Conservation (phyloP, 2,113 vertebrate genomes). For the Mobula birostris region DNA sequence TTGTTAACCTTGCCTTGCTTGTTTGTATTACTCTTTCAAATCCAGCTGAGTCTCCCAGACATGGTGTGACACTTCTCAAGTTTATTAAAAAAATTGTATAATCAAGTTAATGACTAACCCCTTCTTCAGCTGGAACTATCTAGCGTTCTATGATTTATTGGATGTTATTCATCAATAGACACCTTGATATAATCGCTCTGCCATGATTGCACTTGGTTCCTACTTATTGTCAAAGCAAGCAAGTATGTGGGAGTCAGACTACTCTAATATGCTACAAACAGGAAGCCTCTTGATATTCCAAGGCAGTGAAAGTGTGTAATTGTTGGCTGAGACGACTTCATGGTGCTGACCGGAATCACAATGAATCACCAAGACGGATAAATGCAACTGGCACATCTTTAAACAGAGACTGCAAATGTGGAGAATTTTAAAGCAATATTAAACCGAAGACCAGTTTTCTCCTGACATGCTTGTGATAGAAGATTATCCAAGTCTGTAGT, state of each 20-base stretch:
- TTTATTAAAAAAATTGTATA: constrained; percentile 4
- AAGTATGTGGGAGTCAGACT: neutral
- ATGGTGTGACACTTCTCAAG: neutral
- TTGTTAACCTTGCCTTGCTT: neutral
- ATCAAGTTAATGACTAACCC: neutral
- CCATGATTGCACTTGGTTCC: neutral
- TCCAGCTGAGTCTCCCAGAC: neutral
- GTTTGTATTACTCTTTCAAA: neutral
- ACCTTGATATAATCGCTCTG: constrained; percentile 18
- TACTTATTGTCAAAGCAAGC: constrained; percentile 1
- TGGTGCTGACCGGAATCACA: neutral
- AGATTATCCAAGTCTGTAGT: neutral
- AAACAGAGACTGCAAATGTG: neutral
- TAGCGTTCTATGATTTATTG: constrained; percentile 13
- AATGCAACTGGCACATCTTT: neutral
- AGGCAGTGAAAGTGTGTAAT: neutral
- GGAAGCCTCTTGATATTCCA: constrained; percentile 26
- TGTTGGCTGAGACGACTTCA: neutral
- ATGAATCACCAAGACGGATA: neutral
- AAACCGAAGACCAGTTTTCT: neutral
- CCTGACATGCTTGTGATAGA: neutral
- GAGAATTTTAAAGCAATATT: neutral
- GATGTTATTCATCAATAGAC: constrained; percentile 6
- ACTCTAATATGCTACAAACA: neutral
- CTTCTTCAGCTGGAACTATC: neutral